Conservation (phyloP, 2,113 vertebrate genomes). For the Quiscalus mexicanus region DNA sequence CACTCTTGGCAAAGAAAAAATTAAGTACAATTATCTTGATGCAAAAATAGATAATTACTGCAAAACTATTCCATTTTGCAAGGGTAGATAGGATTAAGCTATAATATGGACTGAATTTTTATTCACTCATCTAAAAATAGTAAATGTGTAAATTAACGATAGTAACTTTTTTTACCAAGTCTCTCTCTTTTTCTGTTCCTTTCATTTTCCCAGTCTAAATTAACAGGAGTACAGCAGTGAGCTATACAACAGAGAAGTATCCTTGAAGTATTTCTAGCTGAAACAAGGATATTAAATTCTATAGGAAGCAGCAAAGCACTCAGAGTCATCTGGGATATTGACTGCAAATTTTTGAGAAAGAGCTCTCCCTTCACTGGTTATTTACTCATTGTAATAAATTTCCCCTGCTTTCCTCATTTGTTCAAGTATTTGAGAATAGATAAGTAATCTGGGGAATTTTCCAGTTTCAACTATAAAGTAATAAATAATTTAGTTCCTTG, state of each 20-base stretch:
- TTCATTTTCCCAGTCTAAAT: background rate
- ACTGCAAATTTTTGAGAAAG: background rate
- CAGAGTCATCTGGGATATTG: background rate
- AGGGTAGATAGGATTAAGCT: background rate
- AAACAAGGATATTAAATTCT: background rate
- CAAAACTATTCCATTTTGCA: background rate
- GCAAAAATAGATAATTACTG: background rate
- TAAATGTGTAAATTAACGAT: background rate
- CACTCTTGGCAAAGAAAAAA: background rate
- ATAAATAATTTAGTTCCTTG: constrained; percentile 20
- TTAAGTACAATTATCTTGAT: background rate
- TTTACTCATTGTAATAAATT: constrained; percentile 9
- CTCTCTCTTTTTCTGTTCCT: background rate
- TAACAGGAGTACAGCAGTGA: background rate
- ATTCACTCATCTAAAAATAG: background rate
- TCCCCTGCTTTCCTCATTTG: background rate
- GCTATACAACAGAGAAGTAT: background rate
- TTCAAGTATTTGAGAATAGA: background rate
- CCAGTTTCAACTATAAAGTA: background rate
- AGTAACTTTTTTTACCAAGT: background rate
- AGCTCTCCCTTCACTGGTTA: background rate
- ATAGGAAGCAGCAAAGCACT: background rate
- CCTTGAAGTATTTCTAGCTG: background rate
- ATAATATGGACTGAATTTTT: background rate
- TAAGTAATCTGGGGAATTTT: constrained; percentile 28